Percentiles rank a stretch among this genome's conserved stretches.
Evolutionary conservation across 2,888 invertebrate species (phyloP).

Genomic region (Colostygia pectinataria): DNA sequence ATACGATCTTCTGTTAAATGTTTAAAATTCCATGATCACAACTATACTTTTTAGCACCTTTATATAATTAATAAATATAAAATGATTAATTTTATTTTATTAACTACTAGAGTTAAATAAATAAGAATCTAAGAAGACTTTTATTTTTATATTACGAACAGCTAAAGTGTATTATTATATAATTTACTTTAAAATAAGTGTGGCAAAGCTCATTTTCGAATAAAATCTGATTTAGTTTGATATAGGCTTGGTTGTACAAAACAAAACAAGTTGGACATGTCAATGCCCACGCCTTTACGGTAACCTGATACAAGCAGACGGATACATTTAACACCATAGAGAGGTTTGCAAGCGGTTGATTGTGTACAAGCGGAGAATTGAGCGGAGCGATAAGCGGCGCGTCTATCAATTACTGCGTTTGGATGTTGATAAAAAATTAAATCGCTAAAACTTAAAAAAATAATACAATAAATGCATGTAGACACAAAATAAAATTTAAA

Average conservation of each 20-base stretch:
- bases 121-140: no score
- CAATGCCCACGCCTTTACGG: slow-evolving; percentile 82
- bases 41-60: no score
- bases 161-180: no score
- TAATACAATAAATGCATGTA: no score
- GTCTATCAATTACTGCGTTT: slow-evolving; percentile 3
- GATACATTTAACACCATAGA: slow-evolving; percentile 78
- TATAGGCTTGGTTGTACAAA: slow-evolving; percentile 61
- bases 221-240: slow-evolving; percentile 3
- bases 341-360: slow-evolving; percentile 60
- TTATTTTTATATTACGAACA: no score
- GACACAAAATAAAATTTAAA: no score
- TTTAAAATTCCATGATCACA: no score
- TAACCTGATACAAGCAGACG: slow-evolving; percentile 78
- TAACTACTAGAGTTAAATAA: no score
- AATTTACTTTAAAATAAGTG: background rate
- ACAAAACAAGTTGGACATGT: slow-evolving; percentile 80
- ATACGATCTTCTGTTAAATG: no score
- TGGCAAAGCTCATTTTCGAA: slow-evolving; percentile 5
- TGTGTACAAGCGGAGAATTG: slow-evolving; percentile 53
- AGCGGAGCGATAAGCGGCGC: slow-evolving; percentile 59
- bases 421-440: background rate
- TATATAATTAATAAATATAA: no score
- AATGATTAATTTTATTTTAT: no score
- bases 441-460: background rate